Base-by-base conservation (phyloP, 2,113 vertebrate species). In the Acrocephalus kingi region DNA sequence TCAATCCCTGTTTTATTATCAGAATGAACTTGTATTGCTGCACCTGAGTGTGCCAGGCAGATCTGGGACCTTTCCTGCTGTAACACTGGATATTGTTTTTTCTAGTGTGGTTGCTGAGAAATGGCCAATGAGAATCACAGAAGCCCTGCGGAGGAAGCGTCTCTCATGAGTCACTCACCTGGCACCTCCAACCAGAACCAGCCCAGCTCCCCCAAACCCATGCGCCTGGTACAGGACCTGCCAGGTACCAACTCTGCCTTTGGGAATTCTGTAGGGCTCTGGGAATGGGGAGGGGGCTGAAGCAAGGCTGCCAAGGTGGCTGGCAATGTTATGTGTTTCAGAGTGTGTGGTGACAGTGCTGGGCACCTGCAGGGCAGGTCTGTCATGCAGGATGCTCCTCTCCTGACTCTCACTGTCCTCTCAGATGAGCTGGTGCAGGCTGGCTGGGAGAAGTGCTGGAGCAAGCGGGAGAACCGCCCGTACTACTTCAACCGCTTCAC, bases 401-500 rank as follows among this genome's bases (percentile, higher is more conserved):
- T 72, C 33, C 74, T 96, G 86, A 97, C 33, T 56, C 33, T 20
- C 8, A 0, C 37, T 86, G 58, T 94, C 23, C 69, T 52, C 21
- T 18, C 97, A 99, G 99, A 99, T 98, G 99, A 99, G 92, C 98
- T 99, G 97, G 98, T 99, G 91, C 99, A 99, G 81, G 99, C 99
- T 3, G 99, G 99, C 86, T 99, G 99, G 99, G 98, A 99, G 67
- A 99, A 99, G 98, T 99, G 99, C 96, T 99, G 99, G 99, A 99
- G 99, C 97, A 98, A 99, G 95, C 98, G 99, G 89, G 99, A 99
- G 97, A 99, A 98, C 93, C 98, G 99, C 21, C 99, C 99, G 0
- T 99, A 99, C 96, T 99, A 99, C 90, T 99, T 99, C 97, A 99
- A 99, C 94, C 98, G 99, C 59, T 99, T 99, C 97, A 99, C 99